phyloP scores from a whole-genome alignment of 2,888 invertebrate species.

The Standfussiana lucernea region DNA sequence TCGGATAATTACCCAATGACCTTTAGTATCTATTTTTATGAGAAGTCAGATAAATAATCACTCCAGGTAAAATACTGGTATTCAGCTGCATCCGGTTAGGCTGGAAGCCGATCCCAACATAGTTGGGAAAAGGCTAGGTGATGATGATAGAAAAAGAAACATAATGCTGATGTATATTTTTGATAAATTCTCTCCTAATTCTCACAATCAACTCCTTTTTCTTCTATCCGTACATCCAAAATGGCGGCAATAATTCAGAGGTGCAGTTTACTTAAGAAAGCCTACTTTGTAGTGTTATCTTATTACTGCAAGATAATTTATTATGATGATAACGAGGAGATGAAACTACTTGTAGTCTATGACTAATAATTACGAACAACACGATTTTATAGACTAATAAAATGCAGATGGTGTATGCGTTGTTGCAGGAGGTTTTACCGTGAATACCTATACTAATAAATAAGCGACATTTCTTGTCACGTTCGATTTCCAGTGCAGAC shows the following conservation, averaged over 20 bases:
- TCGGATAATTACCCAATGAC: background rate
- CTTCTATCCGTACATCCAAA: constrained; percentile 48
- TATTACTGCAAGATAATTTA: constrained; percentile 52
- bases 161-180: background rate
- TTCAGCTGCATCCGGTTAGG: background rate
- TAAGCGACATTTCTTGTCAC: background rate
- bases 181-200: background rate
- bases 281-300: constrained; percentile 58
- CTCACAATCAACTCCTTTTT: background rate
- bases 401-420: background rate
- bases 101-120: background rate
- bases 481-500: background rate
- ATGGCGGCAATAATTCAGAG: constrained; percentile 20
- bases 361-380: constrained; percentile 16
- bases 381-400: constrained; percentile 1
- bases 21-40: background rate
- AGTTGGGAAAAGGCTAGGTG: background rate
- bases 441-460: constrained; percentile 3
- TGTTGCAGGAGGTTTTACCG: constrained; percentile 18
- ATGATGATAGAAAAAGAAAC: background rate
- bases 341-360: constrained; percentile 12
- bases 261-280: constrained; percentile 49
- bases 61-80: background rate
- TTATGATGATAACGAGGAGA: constrained; percentile 32
- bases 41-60: background rate